Base-by-base conservation (phyloP, 2,797 vertebrate species). In the Okamejei kenojei region DNA sequence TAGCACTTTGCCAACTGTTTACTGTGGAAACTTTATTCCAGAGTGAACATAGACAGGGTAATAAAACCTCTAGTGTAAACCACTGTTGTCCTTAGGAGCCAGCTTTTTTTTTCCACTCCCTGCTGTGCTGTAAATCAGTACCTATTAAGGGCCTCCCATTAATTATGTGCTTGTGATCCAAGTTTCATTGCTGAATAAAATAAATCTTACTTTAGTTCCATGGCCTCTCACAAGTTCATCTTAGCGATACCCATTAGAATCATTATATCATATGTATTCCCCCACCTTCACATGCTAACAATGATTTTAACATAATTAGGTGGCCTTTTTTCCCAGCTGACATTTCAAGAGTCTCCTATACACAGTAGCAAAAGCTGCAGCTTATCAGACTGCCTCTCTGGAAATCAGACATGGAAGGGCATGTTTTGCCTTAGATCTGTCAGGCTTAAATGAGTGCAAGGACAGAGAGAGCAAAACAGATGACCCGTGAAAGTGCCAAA, bases 81-180 rank as follows among this genome's bases (percentile, higher is more conserved):
- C 84, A 88, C 84, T 88, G 84, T 68, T 88, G 84, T 68, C 61
- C 84, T 68, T 35, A 88, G 84, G 61, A 88, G 61, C 84, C 84
- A 88, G 84, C n/a, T n/a, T 32, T 63, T 45, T 45, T 45, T 86
- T 86, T 68, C 84, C 84, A 88, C 61, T 88, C 84, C 61, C 61
- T 68, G 32, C 84, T 88, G 84, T 35, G 61, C 15, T 68, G 84
- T 88, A 88, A 88, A 88, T 88, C 84, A 88, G 61, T 88, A 88
- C n/a, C 61, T 68, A 88, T 88, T 88, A 88, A 88, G 84, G 84
- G 84, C 84, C 84, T 88, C 84, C 84, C 35, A 32, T 88, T 88
- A 88, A 88, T 68, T 68, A 88, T 88, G 84, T 65, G 84, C 84
- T 65, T 63, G 84, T 32, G 17, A 88, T 68, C 61, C 84, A 68